Evolutionary conservation across 2,888 invertebrate species (phyloP).

Genomic region (Lasioglossum oenotherae): DNA sequence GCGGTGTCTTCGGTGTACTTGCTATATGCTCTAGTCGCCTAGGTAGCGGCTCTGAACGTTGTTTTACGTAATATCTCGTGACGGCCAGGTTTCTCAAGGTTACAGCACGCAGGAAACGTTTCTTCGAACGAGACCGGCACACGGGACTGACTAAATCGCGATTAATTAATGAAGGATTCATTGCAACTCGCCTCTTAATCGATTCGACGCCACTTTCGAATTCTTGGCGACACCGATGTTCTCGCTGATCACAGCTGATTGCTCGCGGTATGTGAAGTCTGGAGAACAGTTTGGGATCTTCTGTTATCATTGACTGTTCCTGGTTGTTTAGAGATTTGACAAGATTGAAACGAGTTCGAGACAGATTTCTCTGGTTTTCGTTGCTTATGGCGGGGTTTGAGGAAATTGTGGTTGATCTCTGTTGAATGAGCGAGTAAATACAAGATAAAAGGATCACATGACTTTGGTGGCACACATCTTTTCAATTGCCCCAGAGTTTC

Average conservation of each 20-base stretch:
- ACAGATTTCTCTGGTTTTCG: neutral
- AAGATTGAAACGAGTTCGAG: neutral
- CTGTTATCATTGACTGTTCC: too few relatives aligned
- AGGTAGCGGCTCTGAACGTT: conserved; percentile 43
- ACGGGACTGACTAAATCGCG: conserved; percentile 27
- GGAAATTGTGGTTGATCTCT: neutral
- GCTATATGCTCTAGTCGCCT: conserved; percentile 9
- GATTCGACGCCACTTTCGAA: neutral
- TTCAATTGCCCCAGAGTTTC: neutral
- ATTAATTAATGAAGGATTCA: neutral
- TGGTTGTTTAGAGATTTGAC: neutral
- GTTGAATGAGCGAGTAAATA: neutral
- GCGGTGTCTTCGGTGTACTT: conserved; percentile 37
- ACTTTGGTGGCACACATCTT: neutral
- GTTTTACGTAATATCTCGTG: conserved; percentile 64
- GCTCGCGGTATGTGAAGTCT: neutral
- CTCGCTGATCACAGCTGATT: neutral
- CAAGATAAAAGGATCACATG: neutral
- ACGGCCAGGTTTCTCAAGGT: conserved; percentile 57
- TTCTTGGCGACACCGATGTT: neutral
- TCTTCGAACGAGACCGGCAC: conserved; percentile 17
- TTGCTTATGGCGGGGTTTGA: neutral
- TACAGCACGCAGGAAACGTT: conserved; percentile 53
- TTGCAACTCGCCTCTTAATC: neutral
- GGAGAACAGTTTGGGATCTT: neutral